Percentiles rank a stretch among this genome's conserved stretches.
Evolutionary conservation across 1,140 invertebrate species (phyloP).

Genomic region (Eciton burchellii): DNA sequence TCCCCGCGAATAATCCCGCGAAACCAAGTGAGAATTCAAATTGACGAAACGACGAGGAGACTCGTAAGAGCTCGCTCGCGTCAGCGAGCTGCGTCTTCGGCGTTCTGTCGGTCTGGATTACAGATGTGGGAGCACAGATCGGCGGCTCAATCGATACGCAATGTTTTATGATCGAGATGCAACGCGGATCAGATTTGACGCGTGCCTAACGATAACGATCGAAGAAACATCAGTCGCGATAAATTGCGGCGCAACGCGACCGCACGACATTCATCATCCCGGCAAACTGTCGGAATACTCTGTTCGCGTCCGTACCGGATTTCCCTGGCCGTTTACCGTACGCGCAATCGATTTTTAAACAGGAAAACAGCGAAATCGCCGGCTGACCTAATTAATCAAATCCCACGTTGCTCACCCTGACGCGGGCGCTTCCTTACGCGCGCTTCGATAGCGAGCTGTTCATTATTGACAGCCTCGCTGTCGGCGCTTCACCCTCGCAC

Average conservation of each 20-base stretch:
- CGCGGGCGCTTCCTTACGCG: slow-evolving; percentile 33
- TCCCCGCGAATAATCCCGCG: too few species aligned
- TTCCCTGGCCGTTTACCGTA: background rate
- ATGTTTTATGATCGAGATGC: too few species aligned
- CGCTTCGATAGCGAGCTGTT: slow-evolving; percentile 23
- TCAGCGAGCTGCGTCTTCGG: too few species aligned
- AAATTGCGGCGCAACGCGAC: background rate
- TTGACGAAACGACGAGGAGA: too few species aligned
- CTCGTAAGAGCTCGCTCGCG: too few species aligned
- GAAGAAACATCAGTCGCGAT: background rate
- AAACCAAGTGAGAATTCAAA: too few species aligned
- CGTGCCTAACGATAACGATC: background rate
- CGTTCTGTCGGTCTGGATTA: too few species aligned
- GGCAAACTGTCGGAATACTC: slow-evolving; percentile 4
- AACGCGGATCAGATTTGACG: too few species aligned
- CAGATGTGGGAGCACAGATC: too few species aligned
- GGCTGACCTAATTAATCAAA: slow-evolving; percentile 32
- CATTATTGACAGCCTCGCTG: slow-evolving; percentile 52
- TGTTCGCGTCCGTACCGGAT: background rate
- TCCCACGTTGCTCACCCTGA: slow-evolving; percentile 16
- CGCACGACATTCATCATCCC: background rate
- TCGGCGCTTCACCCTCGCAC: slow-evolving; percentile 32
- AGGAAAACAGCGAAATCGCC: background rate
- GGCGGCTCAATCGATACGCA: too few species aligned
- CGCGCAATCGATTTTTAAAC: background rate